Conservation (phyloP, 2,113 vertebrate genomes). For the Apeltes quadracus region DNA sequence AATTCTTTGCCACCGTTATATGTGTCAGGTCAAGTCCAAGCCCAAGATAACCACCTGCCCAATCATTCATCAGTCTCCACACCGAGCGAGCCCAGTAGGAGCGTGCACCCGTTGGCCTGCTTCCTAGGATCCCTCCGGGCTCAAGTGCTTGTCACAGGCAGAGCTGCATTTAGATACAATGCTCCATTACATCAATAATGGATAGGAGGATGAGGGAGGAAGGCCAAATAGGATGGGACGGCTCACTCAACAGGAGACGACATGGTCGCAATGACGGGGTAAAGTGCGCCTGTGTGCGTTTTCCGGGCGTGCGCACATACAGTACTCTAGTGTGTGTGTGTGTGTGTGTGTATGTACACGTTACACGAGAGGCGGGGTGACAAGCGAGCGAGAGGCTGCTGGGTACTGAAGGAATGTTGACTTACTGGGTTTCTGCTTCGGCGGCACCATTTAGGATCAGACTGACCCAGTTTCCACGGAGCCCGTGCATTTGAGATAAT, state of each 20-base stretch:
- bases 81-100: conserved; percentile 39
- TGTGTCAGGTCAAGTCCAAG: conserved; percentile 52
- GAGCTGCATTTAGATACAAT: conserved; percentile 75
- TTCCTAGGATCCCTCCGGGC: conserved; percentile 60
- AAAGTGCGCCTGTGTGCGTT: conserved; percentile 20
- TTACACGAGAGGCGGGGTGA: conserved; percentile 29
- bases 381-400: conserved; percentile 33
- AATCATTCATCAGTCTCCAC: conserved; percentile 40
- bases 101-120: conserved; percentile 50
- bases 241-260: conserved; percentile 74
- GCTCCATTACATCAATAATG: conserved; percentile 80
- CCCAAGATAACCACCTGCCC: conserved; percentile 59
- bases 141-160: conserved; percentile 66
- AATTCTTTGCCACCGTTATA: conserved; percentile 21
- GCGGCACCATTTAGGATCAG: conserved; percentile 70
- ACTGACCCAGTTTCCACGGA: conserved; percentile 76
- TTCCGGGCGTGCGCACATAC: conserved; percentile 1
- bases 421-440: conserved; percentile 66
- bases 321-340: conserved; percentile 8
- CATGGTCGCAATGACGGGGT: conserved; percentile 47
- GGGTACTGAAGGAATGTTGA: conserved; percentile 61
- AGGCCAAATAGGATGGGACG: conserved; percentile 69
- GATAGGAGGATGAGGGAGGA: conserved; percentile 64
- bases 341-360: not conserved
- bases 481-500: conserved; percentile 75